Base-by-base conservation (phyloP, 1,140 invertebrate species). In the Drosophila pallidifrons region DNA sequence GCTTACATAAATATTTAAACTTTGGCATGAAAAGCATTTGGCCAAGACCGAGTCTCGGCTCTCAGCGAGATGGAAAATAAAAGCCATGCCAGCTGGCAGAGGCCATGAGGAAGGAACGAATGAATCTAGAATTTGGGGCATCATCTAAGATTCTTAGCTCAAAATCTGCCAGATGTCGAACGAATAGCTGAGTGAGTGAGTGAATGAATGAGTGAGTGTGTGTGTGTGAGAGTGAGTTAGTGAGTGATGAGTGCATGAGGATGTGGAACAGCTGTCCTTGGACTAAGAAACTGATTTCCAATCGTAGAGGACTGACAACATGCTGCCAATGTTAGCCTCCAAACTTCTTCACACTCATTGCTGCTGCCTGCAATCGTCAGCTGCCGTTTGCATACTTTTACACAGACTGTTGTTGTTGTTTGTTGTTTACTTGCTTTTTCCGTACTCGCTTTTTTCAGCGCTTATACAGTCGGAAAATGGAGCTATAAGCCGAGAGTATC, bases 401-500 rank as follows among this genome's bases (percentile, higher is more conserved):
- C 41, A 35, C 45, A 64, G 72, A 28, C 80, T 79, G 76, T 82
- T 10, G 35, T 8, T 10, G 35, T 8, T 38, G 60, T 79, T 82
- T 67, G 75, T 69, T 67, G 74, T 88, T 81, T 68, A 60, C 77
- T 81, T 67, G 63, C 49, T 67, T 65, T 70, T 73, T 45, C 20
- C 5, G 4, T 55, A 3, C 60, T 68, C 7, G 20, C 10, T 35
- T 20, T 41, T 11, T 15, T n/a, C 7, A 11, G 38, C 41, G 61
- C 55, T 41, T 41, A 47, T 66, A 69, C 65, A 54, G 55, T 63
- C 55, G 72, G 65, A 63, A 70, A 69, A 69, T 69, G 60, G 58
- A 80, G 77, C 71, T 74, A 78, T 80, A 83, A 89, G 77, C 77
- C 75, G 75, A 89, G 75, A 89, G 81, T 89, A 87, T 85, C 85